Conservation (phyloP, 92 coral and sea anemone genomes). For the Zoanthus gigantus region DNA sequence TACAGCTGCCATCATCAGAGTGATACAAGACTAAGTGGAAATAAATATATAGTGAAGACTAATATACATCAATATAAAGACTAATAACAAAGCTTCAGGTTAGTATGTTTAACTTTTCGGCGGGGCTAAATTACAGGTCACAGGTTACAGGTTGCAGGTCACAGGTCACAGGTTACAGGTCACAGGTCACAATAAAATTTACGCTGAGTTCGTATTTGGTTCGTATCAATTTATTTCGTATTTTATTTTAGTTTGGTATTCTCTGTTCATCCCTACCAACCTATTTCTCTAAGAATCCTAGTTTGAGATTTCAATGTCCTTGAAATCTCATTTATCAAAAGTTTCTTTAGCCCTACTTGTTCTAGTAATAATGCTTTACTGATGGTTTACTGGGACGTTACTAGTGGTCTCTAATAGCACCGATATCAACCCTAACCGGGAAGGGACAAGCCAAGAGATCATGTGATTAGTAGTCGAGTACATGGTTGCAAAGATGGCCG, state of each 20-base stretch:
- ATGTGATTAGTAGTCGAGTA: not conserved
- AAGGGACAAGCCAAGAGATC: constrained; percentile 29
- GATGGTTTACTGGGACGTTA: constrained; percentile 36
- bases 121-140: too few species aligned
- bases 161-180: too few species aligned
- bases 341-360: constrained; percentile 40
- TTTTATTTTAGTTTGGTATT: not conserved
- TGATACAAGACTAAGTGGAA: too few species aligned
- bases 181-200: too few species aligned
- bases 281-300: constrained; percentile 10
- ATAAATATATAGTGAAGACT: too few species aligned
- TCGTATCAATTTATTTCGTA: too few species aligned
- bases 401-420: constrained; percentile 39
- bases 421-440: constrained; percentile 36
- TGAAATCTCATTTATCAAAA: constrained; percentile 37
- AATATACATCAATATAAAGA: too few species aligned
- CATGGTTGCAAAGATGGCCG: not conserved
- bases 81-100: too few species aligned
- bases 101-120: too few species aligned
- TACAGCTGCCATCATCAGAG: too few species aligned
- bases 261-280: constrained; percentile 39
- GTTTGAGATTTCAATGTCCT: constrained; percentile 37
- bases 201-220: too few species aligned
- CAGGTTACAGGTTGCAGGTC: too few species aligned
- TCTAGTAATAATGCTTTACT: constrained; percentile 28